Percentiles rank a stretch among this genome's conserved stretches.
Evolutionary conservation across 2,113 vertebrate genomes (phyloP).

Genomic region (Pseudonaja textilis): DNA sequence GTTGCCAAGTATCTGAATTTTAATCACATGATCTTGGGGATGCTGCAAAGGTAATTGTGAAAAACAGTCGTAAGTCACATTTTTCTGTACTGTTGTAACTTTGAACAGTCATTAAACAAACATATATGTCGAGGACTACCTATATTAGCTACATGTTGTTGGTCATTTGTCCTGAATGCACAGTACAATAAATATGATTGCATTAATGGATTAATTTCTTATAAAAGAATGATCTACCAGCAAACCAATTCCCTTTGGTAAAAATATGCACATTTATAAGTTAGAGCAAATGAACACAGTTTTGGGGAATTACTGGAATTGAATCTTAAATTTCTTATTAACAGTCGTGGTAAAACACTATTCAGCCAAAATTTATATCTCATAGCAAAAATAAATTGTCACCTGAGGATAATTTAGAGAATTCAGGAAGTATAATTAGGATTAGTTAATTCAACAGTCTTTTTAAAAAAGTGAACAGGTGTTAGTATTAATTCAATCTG

Average conservation of each 20-base stretch:
- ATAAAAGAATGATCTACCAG: background rate
- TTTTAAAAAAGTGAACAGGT: accelerated
- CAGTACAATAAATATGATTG: background rate
- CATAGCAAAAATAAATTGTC: background rate
- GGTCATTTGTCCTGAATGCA: background rate
- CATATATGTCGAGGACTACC: background rate
- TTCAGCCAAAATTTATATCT: background rate
- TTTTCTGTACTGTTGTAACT: background rate
- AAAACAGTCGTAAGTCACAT: background rate
- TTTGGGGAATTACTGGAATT: background rate
- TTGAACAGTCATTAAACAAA: background rate
- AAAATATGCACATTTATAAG: background rate
- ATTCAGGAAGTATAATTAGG: background rate
- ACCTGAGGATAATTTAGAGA: background rate
- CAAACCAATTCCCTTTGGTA: background rate
- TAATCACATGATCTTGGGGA: background rate
- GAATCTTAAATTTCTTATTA: background rate
- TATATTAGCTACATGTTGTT: background rate
- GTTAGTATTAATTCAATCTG: background rate
- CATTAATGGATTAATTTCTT: background rate
- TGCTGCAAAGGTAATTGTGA: background rate
- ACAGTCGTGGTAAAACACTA: background rate
- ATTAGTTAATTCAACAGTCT: background rate
- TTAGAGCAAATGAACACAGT: background rate
- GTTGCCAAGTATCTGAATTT: background rate